phyloP scores from a whole-genome alignment of 1,140 invertebrate genomes.

The Forficula auricularia region DNA sequence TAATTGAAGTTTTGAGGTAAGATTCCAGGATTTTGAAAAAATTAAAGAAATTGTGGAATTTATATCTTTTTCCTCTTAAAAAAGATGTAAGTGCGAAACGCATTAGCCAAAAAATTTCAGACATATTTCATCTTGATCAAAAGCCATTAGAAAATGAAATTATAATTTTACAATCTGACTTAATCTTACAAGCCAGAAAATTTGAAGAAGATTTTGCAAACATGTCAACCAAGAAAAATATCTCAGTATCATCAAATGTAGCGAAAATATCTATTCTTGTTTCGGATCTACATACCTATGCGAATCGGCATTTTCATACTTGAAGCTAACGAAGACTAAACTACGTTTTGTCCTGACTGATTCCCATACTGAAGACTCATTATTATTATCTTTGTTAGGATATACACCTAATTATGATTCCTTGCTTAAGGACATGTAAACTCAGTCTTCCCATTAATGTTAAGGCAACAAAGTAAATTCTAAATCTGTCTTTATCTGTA shows the following conservation, averaged over 20 bases:
- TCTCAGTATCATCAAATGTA: constrained; percentile 20
- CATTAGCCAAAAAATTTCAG: constrained; percentile 11
- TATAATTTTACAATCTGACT: constrained; percentile 13
- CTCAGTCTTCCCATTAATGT: too few relatives aligned
- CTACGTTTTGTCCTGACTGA: too few relatives aligned
- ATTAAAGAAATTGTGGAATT: constrained; percentile 5
- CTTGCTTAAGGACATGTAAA: too few relatives aligned
- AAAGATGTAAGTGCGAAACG: constrained; percentile 13
- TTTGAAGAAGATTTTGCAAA: constrained; percentile 18
- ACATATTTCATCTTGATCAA: constrained; percentile 12
- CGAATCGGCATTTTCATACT: too few relatives aligned
- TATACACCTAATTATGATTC: too few relatives aligned
- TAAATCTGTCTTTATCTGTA: too few relatives aligned
- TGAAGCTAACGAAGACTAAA: too few relatives aligned
- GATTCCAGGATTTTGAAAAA: constrained; percentile 4
- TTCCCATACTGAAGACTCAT: too few relatives aligned
- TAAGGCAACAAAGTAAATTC: too few relatives aligned
- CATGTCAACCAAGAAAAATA: constrained; percentile 19
- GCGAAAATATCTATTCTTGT: constrained; percentile 17
- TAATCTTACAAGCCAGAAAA: constrained; percentile 14
- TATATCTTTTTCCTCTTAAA: constrained; percentile 17
- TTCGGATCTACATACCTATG: too few relatives aligned
- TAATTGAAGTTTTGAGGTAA: too few relatives aligned
- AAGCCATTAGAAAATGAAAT: constrained; percentile 12
- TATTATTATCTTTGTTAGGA: too few relatives aligned